A percentile compares a stretch with the other conserved stretches of the same genome.
phyloP scores from a whole-genome alignment of 2,113 vertebrate genomes.

The Ibidorhyncha struthersii region DNA sequence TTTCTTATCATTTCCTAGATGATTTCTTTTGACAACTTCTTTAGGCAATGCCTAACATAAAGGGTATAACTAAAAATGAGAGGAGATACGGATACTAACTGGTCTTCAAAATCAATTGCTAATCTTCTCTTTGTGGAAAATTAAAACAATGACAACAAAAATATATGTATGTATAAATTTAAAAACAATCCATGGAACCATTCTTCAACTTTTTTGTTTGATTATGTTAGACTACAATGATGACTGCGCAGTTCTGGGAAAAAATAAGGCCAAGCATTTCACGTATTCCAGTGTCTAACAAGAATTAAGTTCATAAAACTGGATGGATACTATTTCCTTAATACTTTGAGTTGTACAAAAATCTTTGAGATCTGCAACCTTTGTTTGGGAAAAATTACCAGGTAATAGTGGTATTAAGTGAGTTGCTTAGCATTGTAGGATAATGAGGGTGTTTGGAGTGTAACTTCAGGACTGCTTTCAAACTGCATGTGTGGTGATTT shows the following conservation, averaged over 20 bases:
- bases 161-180: neutral
- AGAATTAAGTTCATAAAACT: neutral
- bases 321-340: neutral
- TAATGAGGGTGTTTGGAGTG: neutral
- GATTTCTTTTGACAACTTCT: neutral
- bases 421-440: neutral
- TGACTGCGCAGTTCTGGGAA: neutral
- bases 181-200: too few relatives aligned
- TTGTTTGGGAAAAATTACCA: neutral
- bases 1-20: neutral
- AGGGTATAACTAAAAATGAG: neutral
- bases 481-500: neutral
- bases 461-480: neutral
- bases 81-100: neutral
- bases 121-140: neutral
- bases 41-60: neutral
- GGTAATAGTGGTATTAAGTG: neutral
- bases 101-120: neutral
- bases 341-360: neutral
- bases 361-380: neutral
- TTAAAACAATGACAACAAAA: neutral
- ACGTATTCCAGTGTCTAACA: neutral
- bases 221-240: neutral
- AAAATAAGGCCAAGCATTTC: neutral
- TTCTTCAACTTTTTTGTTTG: too few relatives aligned